Base-by-base conservation (phyloP, 1,140 invertebrate species). In the Fopius arisanus region DNA sequence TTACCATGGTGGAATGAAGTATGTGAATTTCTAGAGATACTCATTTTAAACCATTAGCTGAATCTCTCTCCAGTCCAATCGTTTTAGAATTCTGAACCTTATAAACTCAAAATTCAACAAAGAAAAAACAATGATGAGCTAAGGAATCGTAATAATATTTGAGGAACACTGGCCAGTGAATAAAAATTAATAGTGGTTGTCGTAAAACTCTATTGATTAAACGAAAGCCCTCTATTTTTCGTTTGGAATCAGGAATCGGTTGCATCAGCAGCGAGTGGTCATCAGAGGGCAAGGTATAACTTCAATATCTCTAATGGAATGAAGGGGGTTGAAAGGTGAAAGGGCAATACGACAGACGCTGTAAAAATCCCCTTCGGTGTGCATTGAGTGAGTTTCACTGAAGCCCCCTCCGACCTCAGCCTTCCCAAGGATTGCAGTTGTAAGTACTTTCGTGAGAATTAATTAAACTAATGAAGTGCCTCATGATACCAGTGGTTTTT, bases 231-330 rank as follows among this genome's bases (percentile, higher is more conserved):
- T 41, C 19, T 12, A 43, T 67, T 65, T 40, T 33, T 67, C 19
- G n/a, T 54, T 70, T 75, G 19, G 59, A 29, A 14, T 12, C 19
- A 14, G 59, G 54, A 41, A 66, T 59, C 48, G 31, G 29, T 3
- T 73, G 66, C 54, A 69, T 12, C 26, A 19, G 23, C 12, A 62
- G 33, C 28, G 67, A 63, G 43, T 16, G 43, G 43, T 48, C 43
- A 48, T 71, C 37, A 73, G 67, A 70, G 69, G 71, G 67, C 72
- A 23, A 71, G 48, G 62, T 67, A 43, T 51, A 73, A 77, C 80
- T 79, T 78, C 79, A 83, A 83, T 83, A 81, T 79, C 73, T 71
- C 78, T 82, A 82, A 82, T 83, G 81, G 78, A 80, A 80, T 51
- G 43, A 63, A 70, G 77, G 74, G 43, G 43, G 16, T n/a, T 19